Evolutionary conservation across 2,888 invertebrate genomes (phyloP).

Genomic region (Ceraclea dissimilis): DNA sequence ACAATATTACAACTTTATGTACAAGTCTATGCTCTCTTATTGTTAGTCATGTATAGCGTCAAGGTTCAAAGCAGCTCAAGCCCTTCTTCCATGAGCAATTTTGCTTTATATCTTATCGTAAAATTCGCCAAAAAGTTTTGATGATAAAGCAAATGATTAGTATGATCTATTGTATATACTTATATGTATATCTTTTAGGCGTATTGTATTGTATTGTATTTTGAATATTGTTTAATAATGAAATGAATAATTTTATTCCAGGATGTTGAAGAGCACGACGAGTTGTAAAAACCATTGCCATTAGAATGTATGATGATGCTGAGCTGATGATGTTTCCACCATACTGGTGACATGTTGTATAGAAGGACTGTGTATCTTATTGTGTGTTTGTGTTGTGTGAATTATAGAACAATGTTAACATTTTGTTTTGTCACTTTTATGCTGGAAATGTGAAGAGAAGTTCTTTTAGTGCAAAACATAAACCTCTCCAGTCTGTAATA

Average conservation of each 20-base stretch:
- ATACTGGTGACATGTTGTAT: no score
- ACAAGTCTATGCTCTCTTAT: no score
- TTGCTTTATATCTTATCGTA: no score
- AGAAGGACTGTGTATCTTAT: background rate
- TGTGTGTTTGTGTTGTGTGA: constrained; percentile 23
- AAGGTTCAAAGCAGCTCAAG: no score
- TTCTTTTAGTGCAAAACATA: background rate
- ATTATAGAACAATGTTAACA: constrained; percentile 11
- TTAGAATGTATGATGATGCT: constrained; percentile 12
- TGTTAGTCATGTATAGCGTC: no score
- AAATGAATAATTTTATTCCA: constrained; percentile 9
- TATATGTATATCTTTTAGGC: no score
- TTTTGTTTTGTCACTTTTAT: constrained; percentile 21
- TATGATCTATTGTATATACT: no score
- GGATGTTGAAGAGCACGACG: constrained; percentile 26
- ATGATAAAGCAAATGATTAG: no score
- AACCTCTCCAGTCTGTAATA: background rate
- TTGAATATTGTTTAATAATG: no score
- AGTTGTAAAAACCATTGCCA: constrained; percentile 21
- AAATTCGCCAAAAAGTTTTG: no score
- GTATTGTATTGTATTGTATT: no score
- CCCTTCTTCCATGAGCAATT: no score
- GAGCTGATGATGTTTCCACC: background rate
- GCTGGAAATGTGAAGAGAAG: constrained; percentile 12
- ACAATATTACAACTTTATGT: background rate